Evolutionary conservation across 2,797 vertebrate species (phyloP).

Genomic region (Coendou prehensilis): DNA sequence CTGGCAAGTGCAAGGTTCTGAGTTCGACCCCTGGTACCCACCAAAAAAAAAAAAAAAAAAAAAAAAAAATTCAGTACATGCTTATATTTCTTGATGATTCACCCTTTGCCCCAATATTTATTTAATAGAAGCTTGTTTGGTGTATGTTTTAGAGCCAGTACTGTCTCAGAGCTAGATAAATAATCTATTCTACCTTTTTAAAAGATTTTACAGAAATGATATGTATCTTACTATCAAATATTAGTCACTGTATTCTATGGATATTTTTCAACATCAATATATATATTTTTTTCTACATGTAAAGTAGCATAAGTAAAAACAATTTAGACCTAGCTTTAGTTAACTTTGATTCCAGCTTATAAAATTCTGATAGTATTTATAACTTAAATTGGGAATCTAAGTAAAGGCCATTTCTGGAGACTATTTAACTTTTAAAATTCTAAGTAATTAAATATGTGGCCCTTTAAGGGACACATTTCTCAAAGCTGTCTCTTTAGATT

Average conservation of each 20-base stretch:
- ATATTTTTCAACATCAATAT: background rate
- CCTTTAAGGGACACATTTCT: background rate
- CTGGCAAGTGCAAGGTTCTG: no score
- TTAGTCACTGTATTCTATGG: background rate
- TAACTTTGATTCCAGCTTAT: background rate
- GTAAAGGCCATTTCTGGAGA: conserved; percentile 8
- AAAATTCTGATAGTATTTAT: background rate
- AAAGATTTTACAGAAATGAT: conserved; percentile 23
- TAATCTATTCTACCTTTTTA: background rate
- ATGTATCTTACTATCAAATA: background rate
- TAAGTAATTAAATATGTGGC: background rate
- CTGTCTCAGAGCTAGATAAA: background rate
- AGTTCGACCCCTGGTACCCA: no score
- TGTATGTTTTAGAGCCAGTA: background rate
- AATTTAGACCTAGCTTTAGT: background rate
- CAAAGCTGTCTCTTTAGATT: background rate
- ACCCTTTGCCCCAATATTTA: background rate
- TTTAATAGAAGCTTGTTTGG: background rate
- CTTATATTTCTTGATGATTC: background rate
- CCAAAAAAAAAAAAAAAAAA: no score
- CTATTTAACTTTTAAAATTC: background rate
- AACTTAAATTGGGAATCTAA: background rate
- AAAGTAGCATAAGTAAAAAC: background rate
- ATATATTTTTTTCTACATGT: background rate
- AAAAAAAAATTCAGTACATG: background rate